Percentiles rank a stretch among this genome's conserved stretches.
Evolutionary conservation across 2,888 invertebrate species (phyloP).

Genomic region (Acanthoscelides obtectus): DNA sequence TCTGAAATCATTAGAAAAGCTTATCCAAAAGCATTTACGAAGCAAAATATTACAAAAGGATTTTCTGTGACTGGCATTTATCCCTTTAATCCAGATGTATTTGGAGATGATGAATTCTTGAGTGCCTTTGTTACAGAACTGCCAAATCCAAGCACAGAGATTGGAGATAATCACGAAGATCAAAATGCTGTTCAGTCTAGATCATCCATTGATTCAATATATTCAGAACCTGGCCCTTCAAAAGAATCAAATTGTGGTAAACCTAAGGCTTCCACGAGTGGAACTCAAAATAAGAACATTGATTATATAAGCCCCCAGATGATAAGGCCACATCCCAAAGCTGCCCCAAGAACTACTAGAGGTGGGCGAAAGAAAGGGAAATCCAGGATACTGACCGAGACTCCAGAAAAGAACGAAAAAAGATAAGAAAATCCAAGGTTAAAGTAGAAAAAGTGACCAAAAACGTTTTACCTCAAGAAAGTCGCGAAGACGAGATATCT

Average conservation of each 20-base stretch:
- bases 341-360: too few species aligned
- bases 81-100: too few species aligned
- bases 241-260: constrained; percentile 1
- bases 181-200: not conserved
- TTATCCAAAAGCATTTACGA: constrained; percentile 10
- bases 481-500: constrained; percentile 12
- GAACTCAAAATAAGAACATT: not conserved
- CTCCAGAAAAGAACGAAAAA: constrained; percentile 13
- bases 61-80: too few species aligned
- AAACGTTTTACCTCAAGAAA: constrained; percentile 9
- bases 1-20: constrained; percentile 14
- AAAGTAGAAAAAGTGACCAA: constrained; percentile 11
- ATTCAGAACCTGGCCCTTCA: too few species aligned
- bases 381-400: constrained; percentile 14
- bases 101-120: too few species aligned
- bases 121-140: constrained; percentile 11
- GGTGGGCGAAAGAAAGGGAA: constrained; percentile 5
- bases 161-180: not conserved
- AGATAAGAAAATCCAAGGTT: constrained; percentile 4
- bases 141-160: constrained; percentile 3
- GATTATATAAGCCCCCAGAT: too few species aligned
- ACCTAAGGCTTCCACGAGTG: constrained; percentile 2
- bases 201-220: too few species aligned
- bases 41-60: too few species aligned
- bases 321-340: too few species aligned